Evolutionary conservation across 2,888 invertebrate species (phyloP).

Genomic region (Brachyptera putata): DNA sequence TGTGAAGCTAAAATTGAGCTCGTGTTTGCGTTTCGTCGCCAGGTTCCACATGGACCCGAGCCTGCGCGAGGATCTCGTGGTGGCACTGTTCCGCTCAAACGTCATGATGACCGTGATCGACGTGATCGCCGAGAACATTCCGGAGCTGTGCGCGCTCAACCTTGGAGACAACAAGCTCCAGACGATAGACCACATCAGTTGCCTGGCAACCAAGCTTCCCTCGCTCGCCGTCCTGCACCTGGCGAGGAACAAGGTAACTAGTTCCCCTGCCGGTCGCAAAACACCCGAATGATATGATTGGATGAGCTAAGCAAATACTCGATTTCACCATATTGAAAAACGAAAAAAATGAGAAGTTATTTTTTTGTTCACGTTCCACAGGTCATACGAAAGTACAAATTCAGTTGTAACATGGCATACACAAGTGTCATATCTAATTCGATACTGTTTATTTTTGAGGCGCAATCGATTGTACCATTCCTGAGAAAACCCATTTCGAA

Average conservation of each 20-base stretch:
- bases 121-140: constrained; percentile 79
- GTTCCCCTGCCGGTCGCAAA: neutral
- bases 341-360: too few relatives aligned
- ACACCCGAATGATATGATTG: too few relatives aligned
- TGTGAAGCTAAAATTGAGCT: too few relatives aligned
- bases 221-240: constrained; percentile 73
- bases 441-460: too few relatives aligned
- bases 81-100: constrained; percentile 67
- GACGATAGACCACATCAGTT: constrained; percentile 61
- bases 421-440: too few relatives aligned
- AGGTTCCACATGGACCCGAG: constrained; percentile 46
- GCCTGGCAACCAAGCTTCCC: constrained; percentile 62
- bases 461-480: too few relatives aligned
- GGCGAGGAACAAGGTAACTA: constrained; percentile 71
- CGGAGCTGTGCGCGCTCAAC: constrained; percentile 75
- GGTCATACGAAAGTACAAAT: too few relatives aligned
- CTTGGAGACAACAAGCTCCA: constrained; percentile 74
- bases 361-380: too few relatives aligned
- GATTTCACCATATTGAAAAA: too few relatives aligned
- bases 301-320: neutral
- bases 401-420: too few relatives aligned
- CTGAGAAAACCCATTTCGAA: too few relatives aligned
- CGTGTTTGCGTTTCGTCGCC: neutral
- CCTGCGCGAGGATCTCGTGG: constrained; percentile 62
- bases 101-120: constrained; percentile 71